phyloP scores from a whole-genome alignment of 2,888 invertebrate species.

The Drosophila demipolita region DNA sequence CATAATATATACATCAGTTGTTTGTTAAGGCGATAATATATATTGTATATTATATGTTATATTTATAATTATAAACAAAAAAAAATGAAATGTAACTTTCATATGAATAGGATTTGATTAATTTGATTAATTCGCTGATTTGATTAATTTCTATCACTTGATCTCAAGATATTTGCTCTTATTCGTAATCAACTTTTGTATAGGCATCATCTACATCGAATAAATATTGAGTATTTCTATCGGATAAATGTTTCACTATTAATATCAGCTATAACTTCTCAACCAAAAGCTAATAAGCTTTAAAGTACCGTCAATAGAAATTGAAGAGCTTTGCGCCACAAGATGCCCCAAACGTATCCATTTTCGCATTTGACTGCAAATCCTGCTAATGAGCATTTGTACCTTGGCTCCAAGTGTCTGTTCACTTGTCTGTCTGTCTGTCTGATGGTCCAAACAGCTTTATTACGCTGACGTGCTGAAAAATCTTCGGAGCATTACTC shows the following conservation, averaged over 20 bases:
- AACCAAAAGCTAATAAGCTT: constrained; percentile 27
- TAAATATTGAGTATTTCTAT: not conserved
- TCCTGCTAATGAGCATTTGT: constrained; percentile 61
- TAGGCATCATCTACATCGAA: not conserved
- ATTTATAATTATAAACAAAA: not conserved
- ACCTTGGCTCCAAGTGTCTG: constrained; percentile 26
- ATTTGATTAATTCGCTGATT: too few relatives aligned
- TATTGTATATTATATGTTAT: too few relatives aligned
- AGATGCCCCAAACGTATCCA: constrained; percentile 21
- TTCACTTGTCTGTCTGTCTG: constrained; percentile 7
- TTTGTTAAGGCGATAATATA: not conserved
- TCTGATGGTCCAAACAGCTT: constrained; percentile 55
- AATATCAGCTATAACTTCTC: constrained; percentile 4
- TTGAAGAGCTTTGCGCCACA: constrained; percentile 4
- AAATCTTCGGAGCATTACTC: constrained; percentile 70
- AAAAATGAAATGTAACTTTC: not conserved
- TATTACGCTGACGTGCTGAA: constrained; percentile 78
- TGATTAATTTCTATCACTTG: not conserved
- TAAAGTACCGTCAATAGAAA: constrained; percentile 3
- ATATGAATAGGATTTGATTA: not conserved
- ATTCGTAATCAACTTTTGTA: not conserved
- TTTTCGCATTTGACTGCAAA: constrained; percentile 39
- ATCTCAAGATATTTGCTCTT: not conserved
- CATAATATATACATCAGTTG: not conserved
- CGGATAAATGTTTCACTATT: not conserved